Evolutionary conservation across 2,797 vertebrate genomes (phyloP).

Genomic region (Vipera ursinii): DNA sequence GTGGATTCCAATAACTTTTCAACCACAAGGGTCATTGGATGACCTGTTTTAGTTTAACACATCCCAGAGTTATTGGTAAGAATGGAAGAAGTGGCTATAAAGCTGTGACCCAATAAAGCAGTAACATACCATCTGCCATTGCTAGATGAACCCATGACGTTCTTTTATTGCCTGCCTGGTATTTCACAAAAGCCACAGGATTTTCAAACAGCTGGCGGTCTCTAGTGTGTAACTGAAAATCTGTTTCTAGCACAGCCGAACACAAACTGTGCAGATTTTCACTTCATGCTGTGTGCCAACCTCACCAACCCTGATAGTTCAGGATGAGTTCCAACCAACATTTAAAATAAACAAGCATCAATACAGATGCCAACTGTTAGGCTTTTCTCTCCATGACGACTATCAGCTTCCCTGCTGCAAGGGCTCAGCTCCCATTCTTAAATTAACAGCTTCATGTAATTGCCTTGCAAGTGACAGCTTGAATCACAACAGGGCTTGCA

Average conservation of each 20-base stretch:
- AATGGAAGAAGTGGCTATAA: neutral
- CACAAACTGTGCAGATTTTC: neutral
- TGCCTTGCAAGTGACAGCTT: neutral
- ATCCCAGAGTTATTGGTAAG: neutral
- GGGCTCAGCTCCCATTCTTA: neutral
- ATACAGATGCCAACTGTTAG: neutral
- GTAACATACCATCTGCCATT: neutral
- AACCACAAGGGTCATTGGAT: neutral
- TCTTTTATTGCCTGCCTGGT: neutral
- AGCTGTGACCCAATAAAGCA: neutral
- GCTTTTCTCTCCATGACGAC: neutral
- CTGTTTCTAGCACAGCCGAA: neutral
- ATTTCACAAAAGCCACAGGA: neutral
- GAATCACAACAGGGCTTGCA: slow-evolving; percentile 31
- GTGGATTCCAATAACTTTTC: neutral
- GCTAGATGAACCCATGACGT: neutral
- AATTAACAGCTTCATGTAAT: slow-evolving; percentile 9
- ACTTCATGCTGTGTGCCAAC: neutral
- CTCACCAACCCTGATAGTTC: neutral
- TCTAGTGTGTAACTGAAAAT: neutral
- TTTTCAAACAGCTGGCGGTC: neutral
- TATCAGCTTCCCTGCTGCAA: neutral
- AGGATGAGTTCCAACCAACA: neutral
- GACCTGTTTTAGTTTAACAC: neutral
- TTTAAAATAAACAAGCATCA: neutral